Evolutionary conservation across 2,888 invertebrate genomes (phyloP).

Genomic region (Malthinus flaveolus): DNA sequence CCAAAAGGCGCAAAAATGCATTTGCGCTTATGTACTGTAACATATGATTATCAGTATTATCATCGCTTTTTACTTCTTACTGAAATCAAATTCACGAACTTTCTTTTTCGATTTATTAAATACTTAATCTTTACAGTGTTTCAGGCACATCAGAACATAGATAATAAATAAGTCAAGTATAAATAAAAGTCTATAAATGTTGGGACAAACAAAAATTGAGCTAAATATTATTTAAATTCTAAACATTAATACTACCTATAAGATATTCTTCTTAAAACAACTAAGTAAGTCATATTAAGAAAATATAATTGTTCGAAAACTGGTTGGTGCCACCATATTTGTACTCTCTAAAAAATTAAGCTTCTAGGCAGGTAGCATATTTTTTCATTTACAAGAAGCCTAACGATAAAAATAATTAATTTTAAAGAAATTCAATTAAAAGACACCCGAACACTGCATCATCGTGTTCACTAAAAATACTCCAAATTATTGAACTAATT

Average conservation of each 20-base stretch:
- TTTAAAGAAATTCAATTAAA: too few species aligned
- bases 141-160: constrained; percentile 43
- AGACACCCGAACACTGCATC: too few species aligned
- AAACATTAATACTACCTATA: constrained; percentile 25
- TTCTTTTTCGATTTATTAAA: constrained; percentile 36
- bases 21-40: too few species aligned
- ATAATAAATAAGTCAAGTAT: constrained; percentile 35
- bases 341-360: background rate
- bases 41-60: too few species aligned
- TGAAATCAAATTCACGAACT: background rate
- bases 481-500: too few species aligned
- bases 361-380: too few species aligned
- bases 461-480: too few species aligned
- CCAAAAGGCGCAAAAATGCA: too few species aligned
- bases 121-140: constrained; percentile 39
- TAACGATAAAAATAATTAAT: too few species aligned
- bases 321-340: constrained; percentile 5
- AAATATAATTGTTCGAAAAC: constrained; percentile 23
- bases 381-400: too few species aligned
- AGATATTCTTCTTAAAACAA: constrained; percentile 21
- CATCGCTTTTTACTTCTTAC: background rate
- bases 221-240: constrained; percentile 20
- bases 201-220: constrained; percentile 18
- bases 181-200: constrained; percentile 29
- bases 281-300: constrained; percentile 10